Percentiles rank a stretch among this genome's conserved stretches.
Conservation (phyloP, 2,888 invertebrate genomes). For the Metacarcinus magister region DNA sequence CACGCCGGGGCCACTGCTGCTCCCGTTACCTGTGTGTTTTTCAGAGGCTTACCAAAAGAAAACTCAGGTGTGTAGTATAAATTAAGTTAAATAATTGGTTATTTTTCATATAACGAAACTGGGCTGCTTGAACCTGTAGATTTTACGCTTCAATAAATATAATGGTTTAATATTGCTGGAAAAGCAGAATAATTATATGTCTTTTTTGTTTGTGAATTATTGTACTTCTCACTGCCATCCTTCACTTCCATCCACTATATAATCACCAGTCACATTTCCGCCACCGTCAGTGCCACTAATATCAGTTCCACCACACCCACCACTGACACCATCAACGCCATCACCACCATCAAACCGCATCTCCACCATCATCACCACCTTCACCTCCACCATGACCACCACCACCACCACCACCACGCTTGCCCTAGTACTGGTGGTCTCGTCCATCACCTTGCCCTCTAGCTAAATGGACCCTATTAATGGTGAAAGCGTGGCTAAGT, state of each 20-base stretch:
- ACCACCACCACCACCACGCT: neutral
- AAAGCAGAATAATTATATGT: neutral
- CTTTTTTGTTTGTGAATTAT: neutral
- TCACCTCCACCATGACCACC: neutral
- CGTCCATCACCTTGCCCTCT: neutral
- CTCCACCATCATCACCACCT: neutral
- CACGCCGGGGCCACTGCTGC: neutral
- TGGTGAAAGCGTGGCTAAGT: conserved; percentile 23
- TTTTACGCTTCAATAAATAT: neutral
- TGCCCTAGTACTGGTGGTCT: neutral
- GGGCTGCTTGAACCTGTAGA: neutral
- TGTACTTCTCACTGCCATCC: neutral
- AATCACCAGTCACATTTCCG: neutral
- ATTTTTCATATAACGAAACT: neutral
- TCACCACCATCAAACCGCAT: neutral
- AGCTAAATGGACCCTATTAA: neutral
- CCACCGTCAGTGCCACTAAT: neutral
- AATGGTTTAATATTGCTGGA: neutral
- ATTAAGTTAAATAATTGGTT: neutral
- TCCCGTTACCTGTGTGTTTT: neutral
- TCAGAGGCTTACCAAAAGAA: neutral
- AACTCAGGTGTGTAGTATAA: neutral
- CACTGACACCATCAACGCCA: too few species aligned
- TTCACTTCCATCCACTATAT: neutral
- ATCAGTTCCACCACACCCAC: neutral